Base-by-base conservation (phyloP, 2,888 invertebrate genomes). In the Erebia palarica region DNA sequence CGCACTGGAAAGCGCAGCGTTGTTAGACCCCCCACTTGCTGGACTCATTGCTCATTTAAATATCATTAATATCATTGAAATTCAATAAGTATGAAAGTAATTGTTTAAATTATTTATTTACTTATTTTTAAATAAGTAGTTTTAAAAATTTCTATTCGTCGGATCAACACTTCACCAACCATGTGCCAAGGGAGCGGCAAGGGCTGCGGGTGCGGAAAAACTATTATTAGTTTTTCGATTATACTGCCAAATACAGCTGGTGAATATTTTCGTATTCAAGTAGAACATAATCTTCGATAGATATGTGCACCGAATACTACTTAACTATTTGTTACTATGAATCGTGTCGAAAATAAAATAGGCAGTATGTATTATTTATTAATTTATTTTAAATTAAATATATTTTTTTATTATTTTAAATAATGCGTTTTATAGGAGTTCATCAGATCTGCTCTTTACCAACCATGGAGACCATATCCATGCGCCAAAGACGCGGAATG, bases 391-490 rank as follows among this genome's bases (percentile, higher is more conserved):
- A 65, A 65, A 70, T 70, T 73, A 75, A 75, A 73, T 73, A 69
- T 36, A 71, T 63, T 73, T 69, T 74, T 73, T 73, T 65, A 59
- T 61, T 63, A 63, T 51, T 71, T 75, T 71, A 73, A 68, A 65
- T 70, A 68, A 70, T 74, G 68, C 70, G 71, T 72, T 84, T 27
- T 80, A 84, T 82, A 82, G 80, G 78, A 80, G 79, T 86, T 89
- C 85, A 86, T 89, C 86, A 90, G 85, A 78, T 82, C 84, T 82
- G 77, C 81, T 88, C 72, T 85, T 91, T 77, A 92, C 92, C 91
- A 92, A 76, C 80, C 90, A 74, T 81, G 78, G 68, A 86, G 86
- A 81, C 73, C 60, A 44, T 53, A 18, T 16, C 36, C 60, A 60
- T 61, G 61, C 47, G 18, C 61, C 51, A 51, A 60, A 27, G 74